Evolutionary conservation across 1,140 invertebrate genomes (phyloP).

Genomic region (Macrostomum lignano): DNA sequence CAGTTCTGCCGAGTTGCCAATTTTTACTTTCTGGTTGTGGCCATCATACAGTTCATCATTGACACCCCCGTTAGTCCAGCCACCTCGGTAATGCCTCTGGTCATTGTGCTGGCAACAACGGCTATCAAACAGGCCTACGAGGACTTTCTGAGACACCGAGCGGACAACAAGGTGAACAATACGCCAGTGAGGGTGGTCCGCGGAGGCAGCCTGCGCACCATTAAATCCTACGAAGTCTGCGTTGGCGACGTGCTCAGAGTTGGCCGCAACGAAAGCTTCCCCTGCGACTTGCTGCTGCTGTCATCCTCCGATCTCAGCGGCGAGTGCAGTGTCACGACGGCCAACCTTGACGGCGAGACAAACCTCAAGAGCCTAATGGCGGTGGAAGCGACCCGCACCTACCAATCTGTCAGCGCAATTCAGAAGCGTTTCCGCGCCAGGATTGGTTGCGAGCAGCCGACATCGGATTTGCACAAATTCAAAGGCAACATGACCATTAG

Average conservation of each 20-base stretch:
- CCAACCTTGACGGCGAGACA: constrained; percentile 30
- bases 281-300: constrained; percentile 50
- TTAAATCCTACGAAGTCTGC: constrained; percentile 47
- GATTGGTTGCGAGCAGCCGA: constrained; percentile 3
- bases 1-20: constrained; percentile 91
- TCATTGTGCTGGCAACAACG: constrained; percentile 63
- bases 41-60: constrained; percentile 35
- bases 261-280: constrained; percentile 22
- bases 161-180: constrained; percentile 15
- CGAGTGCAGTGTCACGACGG: constrained; percentile 27
- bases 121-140: constrained; percentile 85
- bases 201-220: constrained; percentile 47
- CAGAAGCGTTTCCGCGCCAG: neutral
- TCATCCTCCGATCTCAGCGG: constrained; percentile 23
- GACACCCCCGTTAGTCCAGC: constrained; percentile 9
- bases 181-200: constrained; percentile 21
- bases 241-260: constrained; percentile 82
- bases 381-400: constrained; percentile 34
- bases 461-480: constrained; percentile 5
- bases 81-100: constrained; percentile 42
- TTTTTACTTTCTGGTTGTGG: constrained; percentile 86
- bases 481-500: constrained; percentile 2
- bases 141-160: constrained; percentile 34
- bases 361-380: constrained; percentile 34
- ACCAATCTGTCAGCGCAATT: constrained; percentile 12